Evolutionary conservation across 2,888 invertebrate species (phyloP), one percentile per base, ranked within the genome.

Genomic region (Eueremaeus valkanovi): DNA sequence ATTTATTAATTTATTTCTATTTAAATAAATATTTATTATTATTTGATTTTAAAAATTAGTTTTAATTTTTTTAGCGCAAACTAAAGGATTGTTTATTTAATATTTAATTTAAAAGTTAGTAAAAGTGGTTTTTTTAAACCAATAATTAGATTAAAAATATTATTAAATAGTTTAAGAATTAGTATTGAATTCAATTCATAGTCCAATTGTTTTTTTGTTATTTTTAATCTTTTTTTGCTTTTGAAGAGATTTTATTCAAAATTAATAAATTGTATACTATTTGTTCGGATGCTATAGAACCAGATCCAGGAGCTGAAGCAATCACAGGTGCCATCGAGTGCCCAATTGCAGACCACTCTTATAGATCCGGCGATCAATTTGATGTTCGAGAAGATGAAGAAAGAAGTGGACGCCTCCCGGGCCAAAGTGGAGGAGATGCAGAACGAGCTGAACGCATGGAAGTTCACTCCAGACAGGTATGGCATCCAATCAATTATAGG

Each of bases 401-500:
- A 92, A 83, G 97, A 98, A 84, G 86, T 97, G 78, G 90, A 92
- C 76, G 89, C 91, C 73, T 92, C 93, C 27, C 92, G 93, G 83
- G 91, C 93, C 74, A 91, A 92, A 83, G 87, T 96, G 79, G 96
- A 97, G 83, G 96, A 97, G 84, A 95, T 95, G 24, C 97, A 97
- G 85, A 95, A 94, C 85, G 98, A 98, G 86, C 87, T 98, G 66
- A 92, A 93, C 75, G 97, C 98, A 2, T 98, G 97, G 96, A 98
- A 98, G 85, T 98, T 98, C 85, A 97, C 97, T 18, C 95, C 97
- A n/a, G 98, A 98, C 85, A 96, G 89, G 89, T 89, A 83, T 81
- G 18, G n/a, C n/a, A n/a, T n/a, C n/a, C n/a, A n/a, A n/a, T n/a
- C n/a, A n/a, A n/a, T n/a, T n/a, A n/a, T n/a, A n/a, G n/a, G n/a